phyloP scores from a whole-genome alignment of 2,797 vertebrate species.

The Labroides dimidiatus region DNA sequence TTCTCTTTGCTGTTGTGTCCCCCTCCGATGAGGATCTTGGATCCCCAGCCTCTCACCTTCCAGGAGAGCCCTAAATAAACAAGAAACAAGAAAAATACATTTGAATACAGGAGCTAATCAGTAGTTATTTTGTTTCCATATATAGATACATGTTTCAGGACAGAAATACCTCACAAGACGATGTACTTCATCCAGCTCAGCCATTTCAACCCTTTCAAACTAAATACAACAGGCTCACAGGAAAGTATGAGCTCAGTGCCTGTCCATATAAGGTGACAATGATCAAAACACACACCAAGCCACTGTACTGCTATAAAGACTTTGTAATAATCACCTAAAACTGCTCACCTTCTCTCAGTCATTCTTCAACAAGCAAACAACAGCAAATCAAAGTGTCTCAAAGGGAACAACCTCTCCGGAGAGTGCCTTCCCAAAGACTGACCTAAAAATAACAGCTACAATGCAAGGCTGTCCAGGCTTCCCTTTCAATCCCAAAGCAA shows the following conservation, averaged over 20 bases:
- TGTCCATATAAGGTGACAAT: slow-evolving; percentile 64
- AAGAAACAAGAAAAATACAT: slow-evolving; percentile 26
- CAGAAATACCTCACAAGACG: slow-evolving; percentile 70
- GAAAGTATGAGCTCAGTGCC: slow-evolving; percentile 39
- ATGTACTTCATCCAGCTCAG: slow-evolving; percentile 70
- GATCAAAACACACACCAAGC: slow-evolving; percentile 48
- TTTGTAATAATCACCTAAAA: slow-evolving; percentile 22
- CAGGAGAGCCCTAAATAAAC: slow-evolving; percentile 88
- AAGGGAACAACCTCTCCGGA: slow-evolving; percentile 63
- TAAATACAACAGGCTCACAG: slow-evolving; percentile 62
- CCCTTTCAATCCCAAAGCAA: slow-evolving; percentile 63
- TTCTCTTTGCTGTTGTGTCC: slow-evolving; percentile 78
- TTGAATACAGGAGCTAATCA: neutral
- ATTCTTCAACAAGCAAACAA: slow-evolving; percentile 48
- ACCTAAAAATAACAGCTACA: slow-evolving; percentile 83
- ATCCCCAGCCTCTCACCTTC: slow-evolving; percentile 88
- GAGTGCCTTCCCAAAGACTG: slow-evolving; percentile 71
- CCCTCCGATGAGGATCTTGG: slow-evolving; percentile 83
- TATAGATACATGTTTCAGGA: neutral
- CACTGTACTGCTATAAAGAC: slow-evolving; percentile 19
- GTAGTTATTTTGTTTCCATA: too few relatives aligned
- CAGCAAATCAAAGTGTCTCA: slow-evolving; percentile 45
- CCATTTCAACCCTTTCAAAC: slow-evolving; percentile 72
- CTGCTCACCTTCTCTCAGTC: slow-evolving; percentile 64
- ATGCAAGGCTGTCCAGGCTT: slow-evolving; percentile 65